Evolutionary conservation across 2,113 vertebrate species (phyloP).

Genomic region (Anarrhichthys ocellatus): DNA sequence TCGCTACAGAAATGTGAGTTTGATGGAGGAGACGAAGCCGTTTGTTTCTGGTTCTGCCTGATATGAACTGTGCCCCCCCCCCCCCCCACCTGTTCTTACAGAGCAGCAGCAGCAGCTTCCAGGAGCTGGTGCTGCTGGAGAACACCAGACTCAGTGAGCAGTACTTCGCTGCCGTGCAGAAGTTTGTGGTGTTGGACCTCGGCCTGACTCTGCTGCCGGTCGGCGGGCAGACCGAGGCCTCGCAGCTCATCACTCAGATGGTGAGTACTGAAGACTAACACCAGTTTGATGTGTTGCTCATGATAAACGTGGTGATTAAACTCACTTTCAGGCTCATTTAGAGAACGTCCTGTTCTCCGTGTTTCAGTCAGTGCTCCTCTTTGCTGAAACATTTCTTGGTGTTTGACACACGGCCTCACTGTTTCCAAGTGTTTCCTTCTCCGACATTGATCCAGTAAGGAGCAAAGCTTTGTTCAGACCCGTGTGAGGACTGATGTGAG

Average conservation of each 20-base stretch:
- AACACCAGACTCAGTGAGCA: conserved; percentile 88
- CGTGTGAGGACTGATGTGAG: too few species aligned
- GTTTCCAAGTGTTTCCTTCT: too few species aligned
- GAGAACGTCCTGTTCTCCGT: background rate
- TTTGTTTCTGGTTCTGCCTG: background rate
- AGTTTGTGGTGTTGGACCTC: conserved; percentile 90
- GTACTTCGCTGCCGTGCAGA: conserved; percentile 90
- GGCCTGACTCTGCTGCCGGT: conserved; percentile 91
- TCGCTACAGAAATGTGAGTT: conserved; percentile 91
- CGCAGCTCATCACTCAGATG: conserved; percentile 89
- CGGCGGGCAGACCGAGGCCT: conserved; percentile 86
- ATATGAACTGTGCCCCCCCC: background rate
- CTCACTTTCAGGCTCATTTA: background rate
- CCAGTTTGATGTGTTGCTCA: background rate
- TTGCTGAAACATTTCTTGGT: too few species aligned
- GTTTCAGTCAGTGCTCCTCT: background rate
- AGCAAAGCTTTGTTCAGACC: too few species aligned
- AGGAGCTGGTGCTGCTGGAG: conserved; percentile 89
- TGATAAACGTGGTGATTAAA: background rate
- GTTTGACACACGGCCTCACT: too few species aligned
- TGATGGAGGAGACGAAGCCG: too few species aligned
- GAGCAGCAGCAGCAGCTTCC: conserved; percentile 82
- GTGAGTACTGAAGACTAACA: conserved; percentile 76
- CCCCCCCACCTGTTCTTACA: conserved; percentile 51
- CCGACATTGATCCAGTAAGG: too few species aligned